Evolutionary conservation across 2,888 invertebrate species (phyloP), one percentile per base, ranked within the genome.

Genomic region (Leucania comma): DNA sequence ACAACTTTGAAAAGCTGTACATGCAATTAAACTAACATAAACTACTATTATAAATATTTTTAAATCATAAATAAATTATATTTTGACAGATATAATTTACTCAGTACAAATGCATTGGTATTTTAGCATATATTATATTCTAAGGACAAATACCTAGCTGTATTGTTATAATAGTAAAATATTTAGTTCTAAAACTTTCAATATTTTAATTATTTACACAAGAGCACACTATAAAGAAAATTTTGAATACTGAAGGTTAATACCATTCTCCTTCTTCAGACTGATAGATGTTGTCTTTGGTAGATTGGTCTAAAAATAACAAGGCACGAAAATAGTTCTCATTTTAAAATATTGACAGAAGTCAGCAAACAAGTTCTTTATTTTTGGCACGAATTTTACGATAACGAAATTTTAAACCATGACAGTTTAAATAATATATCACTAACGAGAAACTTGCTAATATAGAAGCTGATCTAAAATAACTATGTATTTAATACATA

Each of bases 301-400:
- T 75, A 42, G 32, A 50, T 56, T 38, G 9, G n/a, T 71, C 61
- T 77, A 80, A 76, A 80, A 81, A 65, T 70, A 73, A 61, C 71
- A 73, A 48, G 50, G 2, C 46, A 65, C 42, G 9, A 54, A 63
- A 59, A 51, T 38, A 64, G 75, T 87, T 87, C 87, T 75, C 57
- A 72, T 67, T 87, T 84, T 81, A 72, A 86, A 86, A 76, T 75
- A 66, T 42, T 79, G 75, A 79, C 85, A 85, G 70, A 76, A 73
- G 73, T 72, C 74, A 68, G 48, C 67, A 78, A 76, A 86, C 74
- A 85, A 85, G 70, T 75, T 67, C 38, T 50, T 24, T 61, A 24
- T 10, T 20, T 48, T 56, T 38, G 48, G 26, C 50, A 68, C 24
- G 20, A 58, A 50, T 62, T 46, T 58, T 63, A 35, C 9, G 20